Conservation (phyloP, 1,140 invertebrate species). For the Sogatella furcifera region DNA sequence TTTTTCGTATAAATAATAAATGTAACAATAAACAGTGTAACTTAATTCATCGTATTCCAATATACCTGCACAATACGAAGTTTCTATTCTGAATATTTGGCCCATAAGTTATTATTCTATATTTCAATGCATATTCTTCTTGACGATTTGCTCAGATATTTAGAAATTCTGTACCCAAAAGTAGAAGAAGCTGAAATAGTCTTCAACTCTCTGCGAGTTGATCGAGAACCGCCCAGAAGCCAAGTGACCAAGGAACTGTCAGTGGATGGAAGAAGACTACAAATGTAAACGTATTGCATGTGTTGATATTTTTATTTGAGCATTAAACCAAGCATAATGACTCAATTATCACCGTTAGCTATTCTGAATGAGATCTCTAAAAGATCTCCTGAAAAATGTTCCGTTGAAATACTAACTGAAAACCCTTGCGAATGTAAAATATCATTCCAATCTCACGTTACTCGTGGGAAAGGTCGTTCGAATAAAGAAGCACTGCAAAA, state of each 20-base stretch:
- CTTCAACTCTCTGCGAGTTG: constrained; percentile 60
- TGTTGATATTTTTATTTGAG: not conserved
- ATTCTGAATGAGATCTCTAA: not conserved
- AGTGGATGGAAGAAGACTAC: constrained; percentile 44
- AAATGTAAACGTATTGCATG: constrained; percentile 42
- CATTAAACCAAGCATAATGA: not conserved
- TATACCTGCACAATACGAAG: too few relatives aligned
- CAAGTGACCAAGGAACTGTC: constrained; percentile 48
- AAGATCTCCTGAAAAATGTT: not conserved
- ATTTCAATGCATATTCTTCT: not conserved
- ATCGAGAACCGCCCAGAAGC: constrained; percentile 59
- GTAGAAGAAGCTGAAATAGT: constrained; percentile 53
- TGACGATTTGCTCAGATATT: constrained; percentile 25
- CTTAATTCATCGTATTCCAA: too few relatives aligned
- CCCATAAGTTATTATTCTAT: too few relatives aligned
- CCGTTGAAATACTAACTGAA: not conserved
- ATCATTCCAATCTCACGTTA: not conserved
- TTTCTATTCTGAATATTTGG: too few relatives aligned
- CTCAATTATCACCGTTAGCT: not conserved
- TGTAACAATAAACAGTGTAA: too few relatives aligned
- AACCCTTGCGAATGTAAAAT: not conserved
- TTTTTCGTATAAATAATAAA: too few relatives aligned
- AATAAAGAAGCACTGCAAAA: too few relatives aligned
- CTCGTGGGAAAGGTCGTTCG: too few relatives aligned
- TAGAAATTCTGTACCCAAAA: constrained; percentile 50